phyloP scores from a whole-genome alignment of 2,113 vertebrate species.

The Synodontis membranacea region DNA sequence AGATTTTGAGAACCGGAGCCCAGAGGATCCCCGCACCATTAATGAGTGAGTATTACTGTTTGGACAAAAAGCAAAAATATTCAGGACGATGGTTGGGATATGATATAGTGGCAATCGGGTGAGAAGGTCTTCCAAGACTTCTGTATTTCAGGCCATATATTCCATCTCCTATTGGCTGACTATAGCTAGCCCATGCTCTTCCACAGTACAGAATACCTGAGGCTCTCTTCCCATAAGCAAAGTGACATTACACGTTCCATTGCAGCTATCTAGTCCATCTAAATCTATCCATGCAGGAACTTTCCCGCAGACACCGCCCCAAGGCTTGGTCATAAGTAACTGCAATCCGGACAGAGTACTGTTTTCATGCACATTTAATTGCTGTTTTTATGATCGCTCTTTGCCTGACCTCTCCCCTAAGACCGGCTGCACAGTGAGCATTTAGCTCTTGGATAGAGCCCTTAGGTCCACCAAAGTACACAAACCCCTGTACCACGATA shows the following conservation, averaged over 20 bases:
- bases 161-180: not conserved
- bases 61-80: not conserved
- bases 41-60: conserved; percentile 74
- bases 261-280: not conserved
- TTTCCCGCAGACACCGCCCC: not conserved
- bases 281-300: not conserved
- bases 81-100: not conserved
- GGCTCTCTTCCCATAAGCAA: not conserved
- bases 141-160: not conserved
- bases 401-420: not conserved
- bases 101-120: not conserved
- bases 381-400: not conserved
- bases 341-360: not conserved
- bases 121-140: not conserved
- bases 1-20: conserved; percentile 82
- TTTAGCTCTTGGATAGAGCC: not conserved
- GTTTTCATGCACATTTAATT: not conserved
- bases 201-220: not conserved
- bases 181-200: not conserved
- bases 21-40: conserved; percentile 79
- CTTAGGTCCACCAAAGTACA: not conserved
- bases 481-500: not conserved
- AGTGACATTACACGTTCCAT: not conserved
- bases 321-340: not conserved
- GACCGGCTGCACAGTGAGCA: not conserved